These are phyloP conservation scores for Setophaga coronata DNA, from an alignment of 2,113 vertebrate species.

Conservation along the genomic window DNA sequence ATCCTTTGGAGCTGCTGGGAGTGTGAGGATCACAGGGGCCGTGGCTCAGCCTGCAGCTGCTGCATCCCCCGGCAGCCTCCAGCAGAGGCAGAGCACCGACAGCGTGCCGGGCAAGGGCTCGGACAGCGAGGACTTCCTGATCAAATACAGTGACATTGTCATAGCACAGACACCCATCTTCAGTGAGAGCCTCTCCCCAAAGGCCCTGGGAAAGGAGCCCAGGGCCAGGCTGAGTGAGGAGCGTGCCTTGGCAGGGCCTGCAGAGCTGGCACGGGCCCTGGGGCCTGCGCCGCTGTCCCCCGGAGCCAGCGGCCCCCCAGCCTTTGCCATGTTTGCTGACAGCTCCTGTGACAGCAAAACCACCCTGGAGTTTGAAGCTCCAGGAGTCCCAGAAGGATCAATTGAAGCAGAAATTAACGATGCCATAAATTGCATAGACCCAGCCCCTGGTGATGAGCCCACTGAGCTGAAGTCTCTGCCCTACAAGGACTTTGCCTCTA, in stretches of 20 bases:
- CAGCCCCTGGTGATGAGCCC: neutral
- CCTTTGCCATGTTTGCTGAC: constrained; percentile 62
- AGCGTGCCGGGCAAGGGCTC: neutral
- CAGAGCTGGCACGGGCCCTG: neutral
- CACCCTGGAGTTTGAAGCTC: neutral
- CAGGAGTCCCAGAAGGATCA: neutral
- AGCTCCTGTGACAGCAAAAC: neutral
- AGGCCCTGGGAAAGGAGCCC: neutral
- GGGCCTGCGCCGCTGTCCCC: neutral
- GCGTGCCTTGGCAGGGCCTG: neutral
- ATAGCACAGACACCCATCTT: constrained; percentile 73
- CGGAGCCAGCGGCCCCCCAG: constrained; percentile 61
- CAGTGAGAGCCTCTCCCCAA: neutral
- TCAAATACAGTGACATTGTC: constrained; percentile 79
- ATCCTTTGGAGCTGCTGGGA: neutral
- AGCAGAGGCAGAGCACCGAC: neutral
- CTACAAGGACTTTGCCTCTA: neutral
- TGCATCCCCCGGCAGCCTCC: neutral
- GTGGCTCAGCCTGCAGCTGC: neutral
- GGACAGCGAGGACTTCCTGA: constrained; percentile 66
- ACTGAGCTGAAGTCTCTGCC: constrained; percentile 9
- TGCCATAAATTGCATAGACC: constrained; percentile 44
- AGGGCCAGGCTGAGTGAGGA: neutral
- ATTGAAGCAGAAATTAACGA: constrained; percentile 42
- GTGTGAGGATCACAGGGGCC: neutral